Percentiles rank a stretch among this genome's conserved stretches.
phyloP scores from a whole-genome alignment of 2,113 vertebrate genomes.

The Megaleporinus macrocephalus region DNA sequence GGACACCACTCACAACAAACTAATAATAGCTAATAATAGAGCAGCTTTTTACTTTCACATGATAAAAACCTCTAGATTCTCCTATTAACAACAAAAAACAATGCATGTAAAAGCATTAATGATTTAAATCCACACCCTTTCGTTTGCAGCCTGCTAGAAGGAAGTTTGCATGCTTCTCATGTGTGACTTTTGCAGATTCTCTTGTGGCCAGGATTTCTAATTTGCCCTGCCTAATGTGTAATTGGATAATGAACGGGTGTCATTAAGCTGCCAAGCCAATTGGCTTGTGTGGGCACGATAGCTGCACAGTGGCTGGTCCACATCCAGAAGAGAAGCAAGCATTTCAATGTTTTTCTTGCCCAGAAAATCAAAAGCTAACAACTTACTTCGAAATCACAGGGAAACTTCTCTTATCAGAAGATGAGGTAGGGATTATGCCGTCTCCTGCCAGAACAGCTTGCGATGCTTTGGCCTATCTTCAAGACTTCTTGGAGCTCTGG shows the following conservation, averaged over 20 bases:
- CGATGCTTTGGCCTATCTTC: conserved; percentile 37
- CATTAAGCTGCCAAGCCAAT: conserved; percentile 45
- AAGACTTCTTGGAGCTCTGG: conserved; percentile 25
- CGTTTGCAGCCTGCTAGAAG: background rate
- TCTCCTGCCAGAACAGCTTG: conserved; percentile 31
- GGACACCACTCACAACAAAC: background rate
- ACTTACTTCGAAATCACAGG: conserved; percentile 24
- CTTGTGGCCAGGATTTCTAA: conserved; percentile 39
- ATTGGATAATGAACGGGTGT: conserved; percentile 55
- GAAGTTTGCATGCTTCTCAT: background rate
- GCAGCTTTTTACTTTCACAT: too few species aligned
- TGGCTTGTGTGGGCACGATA: conserved; percentile 38
- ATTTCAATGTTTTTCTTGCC: conserved; percentile 16
- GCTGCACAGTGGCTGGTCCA: conserved; percentile 26
- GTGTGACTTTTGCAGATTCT: conserved; percentile 17
- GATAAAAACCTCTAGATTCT: background rate
- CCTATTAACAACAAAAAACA: background rate
- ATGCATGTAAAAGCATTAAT: background rate
- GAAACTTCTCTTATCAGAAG: conserved; percentile 32
- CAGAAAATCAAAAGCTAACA: conserved; percentile 4
- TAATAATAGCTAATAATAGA: too few species aligned
- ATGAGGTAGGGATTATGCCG: conserved; percentile 25
- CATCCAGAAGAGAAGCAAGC: conserved; percentile 15
- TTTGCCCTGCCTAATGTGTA: conserved; percentile 50
- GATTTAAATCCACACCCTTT: background rate